These are phyloP conservation scores for Anthoscopus minutus DNA, from an alignment of 2,113 vertebrate genomes.

Conservation along the genomic window DNA sequence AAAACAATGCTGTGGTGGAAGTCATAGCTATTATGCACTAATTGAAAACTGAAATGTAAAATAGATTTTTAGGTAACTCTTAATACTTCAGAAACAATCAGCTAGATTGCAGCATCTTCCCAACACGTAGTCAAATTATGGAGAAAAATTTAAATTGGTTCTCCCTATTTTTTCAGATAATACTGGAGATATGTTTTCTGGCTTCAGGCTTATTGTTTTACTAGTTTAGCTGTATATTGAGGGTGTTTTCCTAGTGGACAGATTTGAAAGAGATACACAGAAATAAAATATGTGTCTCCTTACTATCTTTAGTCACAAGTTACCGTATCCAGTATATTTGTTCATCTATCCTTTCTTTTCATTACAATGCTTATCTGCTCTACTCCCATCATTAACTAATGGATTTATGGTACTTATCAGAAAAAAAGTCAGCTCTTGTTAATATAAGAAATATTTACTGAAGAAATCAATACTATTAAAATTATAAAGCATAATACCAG, in stretches of 20 bases:
- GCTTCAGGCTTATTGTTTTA: neutral
- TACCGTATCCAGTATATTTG: neutral
- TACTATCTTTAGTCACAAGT: neutral
- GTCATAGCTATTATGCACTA: neutral
- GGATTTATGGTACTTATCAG: neutral
- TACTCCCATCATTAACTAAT: neutral
- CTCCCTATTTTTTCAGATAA: neutral
- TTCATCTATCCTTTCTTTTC: neutral
- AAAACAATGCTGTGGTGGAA: neutral
- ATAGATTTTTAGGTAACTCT: neutral
- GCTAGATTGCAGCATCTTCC: neutral
- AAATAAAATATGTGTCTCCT: neutral
- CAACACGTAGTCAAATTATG: fast-evolving
- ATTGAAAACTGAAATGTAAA: neutral
- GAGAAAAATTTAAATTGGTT: neutral
- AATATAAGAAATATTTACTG: neutral
- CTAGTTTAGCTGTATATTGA: neutral
- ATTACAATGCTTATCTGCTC: neutral
- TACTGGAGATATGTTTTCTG: neutral
- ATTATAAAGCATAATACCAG: neutral
- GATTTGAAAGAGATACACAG: neutral
- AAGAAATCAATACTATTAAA: neutral
- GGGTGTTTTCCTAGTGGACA: neutral
- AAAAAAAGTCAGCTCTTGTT: neutral
- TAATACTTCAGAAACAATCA: neutral